Percentiles rank a stretch among this genome's conserved stretches.
Evolutionary conservation across 2,797 vertebrate genomes (phyloP).

Genomic region (Cheracebus regulus): DNA sequence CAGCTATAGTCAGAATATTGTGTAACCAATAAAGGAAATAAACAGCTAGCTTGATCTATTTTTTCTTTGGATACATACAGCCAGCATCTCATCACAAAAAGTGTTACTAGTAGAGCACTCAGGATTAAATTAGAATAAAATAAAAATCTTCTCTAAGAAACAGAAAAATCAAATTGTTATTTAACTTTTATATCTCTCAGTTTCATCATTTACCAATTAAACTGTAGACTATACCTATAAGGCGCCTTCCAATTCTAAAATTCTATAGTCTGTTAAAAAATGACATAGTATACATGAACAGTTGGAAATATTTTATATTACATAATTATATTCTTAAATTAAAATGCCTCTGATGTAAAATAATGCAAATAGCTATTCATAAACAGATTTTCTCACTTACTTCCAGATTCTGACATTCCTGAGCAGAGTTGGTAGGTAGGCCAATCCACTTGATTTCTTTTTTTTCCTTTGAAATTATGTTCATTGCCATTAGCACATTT

Average conservation of each 20-base stretch:
- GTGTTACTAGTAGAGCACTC: not conserved
- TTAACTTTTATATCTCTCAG: not conserved
- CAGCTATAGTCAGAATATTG: not conserved
- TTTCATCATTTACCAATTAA: not conserved
- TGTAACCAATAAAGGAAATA: not conserved
- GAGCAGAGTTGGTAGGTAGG: constrained; percentile 91
- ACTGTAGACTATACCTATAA: not conserved
- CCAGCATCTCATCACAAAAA: not conserved
- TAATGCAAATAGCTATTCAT: not conserved
- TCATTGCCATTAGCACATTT: constrained; percentile 94
- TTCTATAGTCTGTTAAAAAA: not conserved
- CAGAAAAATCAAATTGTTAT: not conserved
- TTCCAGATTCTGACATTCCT: constrained; percentile 92
- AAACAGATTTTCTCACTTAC: constrained; percentile 74
- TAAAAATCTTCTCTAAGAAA: constrained; percentile 24
- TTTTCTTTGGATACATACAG: not conserved
- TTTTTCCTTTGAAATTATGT: constrained; percentile 94
- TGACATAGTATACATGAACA: not conserved
- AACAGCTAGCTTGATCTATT: not conserved
- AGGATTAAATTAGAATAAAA: constrained; percentile 39
- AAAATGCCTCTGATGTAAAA: not conserved
- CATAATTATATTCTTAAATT: constrained; percentile 31
- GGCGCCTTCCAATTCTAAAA: constrained; percentile 17
- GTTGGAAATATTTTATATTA: not conserved
- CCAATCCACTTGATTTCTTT: constrained; percentile 94